Conservation (phyloP, 2,113 vertebrate genomes). For the Ameiurus melas region DNA sequence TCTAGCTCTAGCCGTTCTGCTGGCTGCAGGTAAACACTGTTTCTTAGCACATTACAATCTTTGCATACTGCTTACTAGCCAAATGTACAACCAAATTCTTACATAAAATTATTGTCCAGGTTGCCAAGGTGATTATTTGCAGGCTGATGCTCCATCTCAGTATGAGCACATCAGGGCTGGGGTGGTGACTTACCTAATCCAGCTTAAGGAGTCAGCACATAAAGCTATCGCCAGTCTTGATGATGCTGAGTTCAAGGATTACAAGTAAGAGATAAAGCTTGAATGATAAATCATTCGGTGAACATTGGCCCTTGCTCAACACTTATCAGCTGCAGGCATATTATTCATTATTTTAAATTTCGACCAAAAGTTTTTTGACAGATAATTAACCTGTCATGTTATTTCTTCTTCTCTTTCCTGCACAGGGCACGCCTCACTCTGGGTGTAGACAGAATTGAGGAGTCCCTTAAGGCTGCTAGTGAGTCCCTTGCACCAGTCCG, state of each 20-base stretch:
- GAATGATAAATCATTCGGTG: not conserved
- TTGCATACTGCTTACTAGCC: not conserved
- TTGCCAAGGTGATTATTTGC: constrained; percentile 65
- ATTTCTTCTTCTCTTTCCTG: not conserved
- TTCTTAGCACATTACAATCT: not conserved
- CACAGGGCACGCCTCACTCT: constrained; percentile 68
- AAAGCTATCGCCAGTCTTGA: constrained; percentile 72
- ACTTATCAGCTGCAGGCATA: not conserved
- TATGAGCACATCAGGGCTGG: constrained; percentile 57
- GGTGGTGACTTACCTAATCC: constrained; percentile 67
- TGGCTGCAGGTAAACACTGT: constrained; percentile 70
- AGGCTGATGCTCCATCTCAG: constrained; percentile 61
- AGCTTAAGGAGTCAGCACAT: constrained; percentile 69
- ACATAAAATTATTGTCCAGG: constrained; percentile 54
- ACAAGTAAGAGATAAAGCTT: constrained; percentile 75
- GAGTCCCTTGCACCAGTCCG: constrained; percentile 65
- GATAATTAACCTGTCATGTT: not conserved
- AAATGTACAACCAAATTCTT: not conserved
- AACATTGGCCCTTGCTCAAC: not conserved
- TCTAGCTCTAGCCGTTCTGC: constrained; percentile 68
- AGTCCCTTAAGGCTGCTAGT: constrained; percentile 60
- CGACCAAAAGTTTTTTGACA: not conserved
- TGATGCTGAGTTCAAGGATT: constrained; percentile 69
- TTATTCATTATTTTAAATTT: not conserved
- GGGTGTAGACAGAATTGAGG: constrained; percentile 57